Conservation (phyloP, 2,797 vertebrate genomes). For the Enteromius radiatus region DNA sequence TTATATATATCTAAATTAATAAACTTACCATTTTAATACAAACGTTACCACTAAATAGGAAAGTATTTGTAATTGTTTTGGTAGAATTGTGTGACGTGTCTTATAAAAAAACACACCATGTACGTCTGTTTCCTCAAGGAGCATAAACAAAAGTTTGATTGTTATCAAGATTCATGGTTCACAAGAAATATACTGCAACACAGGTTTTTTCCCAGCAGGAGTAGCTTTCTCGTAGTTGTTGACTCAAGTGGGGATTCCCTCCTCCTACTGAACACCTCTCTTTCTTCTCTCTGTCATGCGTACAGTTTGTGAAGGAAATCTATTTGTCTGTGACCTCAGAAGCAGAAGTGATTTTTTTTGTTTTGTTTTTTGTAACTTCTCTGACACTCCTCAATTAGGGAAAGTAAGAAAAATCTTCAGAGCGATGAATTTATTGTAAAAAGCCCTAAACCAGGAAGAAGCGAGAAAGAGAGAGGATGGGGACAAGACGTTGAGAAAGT, state of each 20-base stretch:
- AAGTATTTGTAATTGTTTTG: background rate
- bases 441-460: background rate
- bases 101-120: background rate
- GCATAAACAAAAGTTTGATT: slow-evolving; percentile 32
- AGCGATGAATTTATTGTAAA: background rate
- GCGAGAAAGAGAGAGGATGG: background rate
- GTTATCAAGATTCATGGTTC: slow-evolving; percentile 34
- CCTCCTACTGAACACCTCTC: slow-evolving; percentile 53
- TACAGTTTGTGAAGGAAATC: slow-evolving; percentile 58
- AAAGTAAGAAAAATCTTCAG: slow-evolving; percentile 6
- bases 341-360: slow-evolving; percentile 55
- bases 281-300: slow-evolving; percentile 49
- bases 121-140: slow-evolving; percentile 21
- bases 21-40: background rate
- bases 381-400: slow-evolving; percentile 27
- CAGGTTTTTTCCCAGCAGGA: slow-evolving; percentile 62
- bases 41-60: background rate
- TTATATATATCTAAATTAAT: background rate
- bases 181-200: slow-evolving; percentile 47
- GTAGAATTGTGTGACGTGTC: slow-evolving; percentile 8
- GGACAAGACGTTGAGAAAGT: background rate
- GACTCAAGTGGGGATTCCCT: slow-evolving; percentile 65
- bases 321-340: slow-evolving; percentile 47
- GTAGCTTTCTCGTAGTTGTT: slow-evolving; percentile 59
- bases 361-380: slow-evolving; percentile 40